These are phyloP conservation scores for Macropus fuliginosus DNA, from an alignment of 2,797 vertebrate species.

Conservation along the genomic window DNA sequence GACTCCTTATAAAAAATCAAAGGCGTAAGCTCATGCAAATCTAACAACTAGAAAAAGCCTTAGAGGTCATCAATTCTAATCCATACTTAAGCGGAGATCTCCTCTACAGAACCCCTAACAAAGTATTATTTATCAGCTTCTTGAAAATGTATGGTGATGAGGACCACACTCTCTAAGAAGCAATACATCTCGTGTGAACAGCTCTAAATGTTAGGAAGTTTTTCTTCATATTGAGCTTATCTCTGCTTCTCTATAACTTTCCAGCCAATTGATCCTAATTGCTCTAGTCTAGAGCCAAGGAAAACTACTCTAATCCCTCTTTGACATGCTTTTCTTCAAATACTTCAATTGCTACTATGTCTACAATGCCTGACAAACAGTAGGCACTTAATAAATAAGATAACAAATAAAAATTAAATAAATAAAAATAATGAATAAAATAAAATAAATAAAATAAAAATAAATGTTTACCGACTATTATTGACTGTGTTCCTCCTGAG, in stretches of 20 bases:
- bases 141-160: neutral
- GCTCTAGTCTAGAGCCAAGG: neutral
- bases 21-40: neutral
- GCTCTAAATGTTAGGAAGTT: neutral
- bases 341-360: neutral
- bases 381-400: neutral
- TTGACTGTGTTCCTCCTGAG: neutral
- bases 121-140: neutral
- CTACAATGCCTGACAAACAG: neutral
- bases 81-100: neutral
- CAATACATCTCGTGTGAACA: neutral
- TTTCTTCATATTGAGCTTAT: neutral
- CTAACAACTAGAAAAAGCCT: neutral
- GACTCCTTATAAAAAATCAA: neutral
- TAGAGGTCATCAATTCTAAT: neutral
- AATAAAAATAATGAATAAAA: neutral
- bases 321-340: neutral
- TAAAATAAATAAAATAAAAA: no score
- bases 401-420: no score
- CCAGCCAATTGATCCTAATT: neutral
- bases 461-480: neutral
- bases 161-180: neutral
- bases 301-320: neutral
- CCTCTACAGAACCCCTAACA: neutral
- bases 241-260: neutral